Conservation (phyloP, 2,888 invertebrate species). For the Andrena chrysosceles region DNA sequence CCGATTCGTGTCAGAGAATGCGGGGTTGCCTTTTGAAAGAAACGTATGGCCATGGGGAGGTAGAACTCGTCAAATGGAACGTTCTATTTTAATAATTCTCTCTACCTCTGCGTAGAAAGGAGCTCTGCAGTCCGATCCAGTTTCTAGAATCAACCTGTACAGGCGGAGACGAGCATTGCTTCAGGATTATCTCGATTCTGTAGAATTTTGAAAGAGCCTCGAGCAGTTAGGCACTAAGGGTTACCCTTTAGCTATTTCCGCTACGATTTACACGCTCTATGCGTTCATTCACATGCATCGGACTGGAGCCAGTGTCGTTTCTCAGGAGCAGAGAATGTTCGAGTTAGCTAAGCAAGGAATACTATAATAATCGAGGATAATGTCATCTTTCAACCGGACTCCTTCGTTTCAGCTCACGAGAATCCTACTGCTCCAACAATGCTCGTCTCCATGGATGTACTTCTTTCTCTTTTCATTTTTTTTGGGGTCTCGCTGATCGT, state of each 20-base stretch:
- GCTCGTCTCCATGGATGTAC: constrained; percentile 31
- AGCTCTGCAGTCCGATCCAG: neutral
- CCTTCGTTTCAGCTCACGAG: neutral
- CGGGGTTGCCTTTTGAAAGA: too few species aligned
- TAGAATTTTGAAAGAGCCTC: neutral
- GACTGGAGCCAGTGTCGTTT: neutral
- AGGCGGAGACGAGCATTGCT: constrained; percentile 31
- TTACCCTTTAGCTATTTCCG: neutral
- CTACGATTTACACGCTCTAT: constrained; percentile 1
- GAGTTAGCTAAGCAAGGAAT: neutral
- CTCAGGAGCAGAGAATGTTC: neutral
- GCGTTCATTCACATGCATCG: constrained; percentile 24
- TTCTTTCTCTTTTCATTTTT: neutral
- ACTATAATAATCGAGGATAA: neutral
- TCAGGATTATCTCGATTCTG: neutral
- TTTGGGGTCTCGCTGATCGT: constrained; percentile 11
- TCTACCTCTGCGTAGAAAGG: neutral
- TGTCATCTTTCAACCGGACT: neutral
- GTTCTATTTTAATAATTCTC: neutral
- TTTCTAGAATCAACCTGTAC: constrained; percentile 1
- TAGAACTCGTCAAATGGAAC: too few species aligned
- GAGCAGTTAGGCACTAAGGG: neutral
- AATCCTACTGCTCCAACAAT: constrained; percentile 20
- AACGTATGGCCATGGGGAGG: too few species aligned
- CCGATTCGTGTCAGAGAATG: too few species aligned